Conservation (phyloP, 2,888 invertebrate species). For the Hypomecis punctinalis region DNA sequence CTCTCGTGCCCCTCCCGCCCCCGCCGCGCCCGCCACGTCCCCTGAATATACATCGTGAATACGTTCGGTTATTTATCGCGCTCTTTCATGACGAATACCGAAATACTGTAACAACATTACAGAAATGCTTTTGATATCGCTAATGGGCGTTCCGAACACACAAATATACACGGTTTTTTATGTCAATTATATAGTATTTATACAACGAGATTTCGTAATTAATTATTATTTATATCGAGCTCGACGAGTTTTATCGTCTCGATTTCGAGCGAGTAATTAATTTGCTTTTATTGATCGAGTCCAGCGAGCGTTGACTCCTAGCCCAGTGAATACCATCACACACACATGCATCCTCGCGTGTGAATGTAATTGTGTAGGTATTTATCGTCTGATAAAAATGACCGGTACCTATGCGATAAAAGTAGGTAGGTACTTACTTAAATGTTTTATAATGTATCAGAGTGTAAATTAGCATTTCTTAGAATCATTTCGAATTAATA, state of each 20-base stretch:
- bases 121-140: conserved; percentile 52
- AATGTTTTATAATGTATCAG: no score
- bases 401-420: no score
- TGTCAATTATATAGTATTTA: conserved; percentile 18
- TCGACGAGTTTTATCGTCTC: background rate
- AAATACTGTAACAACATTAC: conserved; percentile 47
- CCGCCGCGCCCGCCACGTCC: conserved; percentile 8
- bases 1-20: conserved; percentile 27
- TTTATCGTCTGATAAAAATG: no score
- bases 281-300: background rate
- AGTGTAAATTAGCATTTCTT: no score
- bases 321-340: background rate
- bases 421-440: no score
- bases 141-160: conserved; percentile 36
- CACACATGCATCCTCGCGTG: no score
- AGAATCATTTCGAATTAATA: no score
- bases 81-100: conserved; percentile 47
- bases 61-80: conserved; percentile 54
- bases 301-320: background rate
- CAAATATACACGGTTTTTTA: conserved; percentile 19
- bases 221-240: conserved; percentile 5
- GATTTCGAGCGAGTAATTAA: background rate
- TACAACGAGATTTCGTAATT: conserved; percentile 5
- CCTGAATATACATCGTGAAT: conserved; percentile 10
- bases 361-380: no score